Evolutionary conservation across 2,888 invertebrate species (phyloP), one percentile per base, ranked within the genome.

Genomic region (Myathropa florea): DNA sequence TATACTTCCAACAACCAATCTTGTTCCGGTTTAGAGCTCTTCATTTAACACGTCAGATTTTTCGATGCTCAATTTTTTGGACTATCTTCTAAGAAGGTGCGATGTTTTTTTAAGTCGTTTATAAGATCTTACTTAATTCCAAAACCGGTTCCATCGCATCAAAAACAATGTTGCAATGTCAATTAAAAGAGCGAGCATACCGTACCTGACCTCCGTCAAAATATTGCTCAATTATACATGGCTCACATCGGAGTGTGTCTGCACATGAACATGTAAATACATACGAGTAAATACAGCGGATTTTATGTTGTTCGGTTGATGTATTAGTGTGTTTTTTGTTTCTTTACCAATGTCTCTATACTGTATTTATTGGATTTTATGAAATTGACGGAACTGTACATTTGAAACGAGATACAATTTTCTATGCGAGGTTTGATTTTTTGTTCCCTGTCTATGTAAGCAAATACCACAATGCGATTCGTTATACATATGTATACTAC

Each of bases 141-240:
- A 21, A 59, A 23, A 65, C 75, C 75, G 64, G 59, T 39, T 59
- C 2, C 4, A 4, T 14, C 12, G 39, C 65, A 67, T 68, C 67
- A 28, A 14, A 26, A 7, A 28, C 7, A 33, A 26, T 77, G 67
- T 68, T 68, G 61, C 39, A 77, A 76, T 60, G 59, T 46, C 67
- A 76, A 68, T 77, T 68, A 68, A 68, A 33, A 14, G 36, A 60
- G 23, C 60, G 23, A 24, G 24, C 57, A 4, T 61, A 28, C 9
- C 18, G 33, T 59, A 61, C 61, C 61, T 68, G 68, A 55, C 68
- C 68, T 77, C 53, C 60, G 68, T 39, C 26, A 68, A 77, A 77
- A 68, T 55, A 77, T 57, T 68, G 57, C 68, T 68, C 68, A 77
- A 68, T 68, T 61, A 36, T 36, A 10, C 33, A n/a, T 36, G 36